Conservation (phyloP, 2,797 vertebrate genomes). For the Tinamus major region DNA sequence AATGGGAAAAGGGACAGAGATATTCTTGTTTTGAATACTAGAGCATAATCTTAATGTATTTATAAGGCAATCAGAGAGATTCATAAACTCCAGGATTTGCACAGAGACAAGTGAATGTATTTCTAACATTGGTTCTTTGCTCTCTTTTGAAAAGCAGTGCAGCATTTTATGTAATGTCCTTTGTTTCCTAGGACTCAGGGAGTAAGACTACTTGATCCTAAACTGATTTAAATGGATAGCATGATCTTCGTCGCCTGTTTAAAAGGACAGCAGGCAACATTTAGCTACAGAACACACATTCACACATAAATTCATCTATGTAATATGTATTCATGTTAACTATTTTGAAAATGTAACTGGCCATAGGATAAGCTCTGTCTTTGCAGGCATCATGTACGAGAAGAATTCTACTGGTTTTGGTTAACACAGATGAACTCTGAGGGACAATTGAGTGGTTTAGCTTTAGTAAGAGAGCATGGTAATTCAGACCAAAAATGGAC, state of each 20-base stretch:
- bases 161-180: background rate
- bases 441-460: background rate
- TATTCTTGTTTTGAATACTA: background rate
- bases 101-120: background rate
- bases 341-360: background rate
- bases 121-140: constrained; percentile 7
- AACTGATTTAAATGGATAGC: background rate
- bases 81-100: background rate
- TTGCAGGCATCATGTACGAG: background rate
- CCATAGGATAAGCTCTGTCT: background rate
- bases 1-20: background rate
- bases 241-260: background rate
- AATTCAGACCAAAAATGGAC: background rate
- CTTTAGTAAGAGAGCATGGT: background rate
- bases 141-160: background rate
- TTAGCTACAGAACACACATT: background rate
- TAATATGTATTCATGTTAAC: background rate
- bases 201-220: background rate
- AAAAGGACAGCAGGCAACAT: background rate
- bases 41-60: background rate
- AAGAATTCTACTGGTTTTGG: background rate
- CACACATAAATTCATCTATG: background rate
- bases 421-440: background rate
- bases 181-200: background rate
- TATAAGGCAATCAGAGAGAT: background rate